Evolutionary conservation across 2,888 invertebrate species (phyloP), one percentile per base, ranked within the genome.

Genomic region (Tanaodytes sp.): DNA sequence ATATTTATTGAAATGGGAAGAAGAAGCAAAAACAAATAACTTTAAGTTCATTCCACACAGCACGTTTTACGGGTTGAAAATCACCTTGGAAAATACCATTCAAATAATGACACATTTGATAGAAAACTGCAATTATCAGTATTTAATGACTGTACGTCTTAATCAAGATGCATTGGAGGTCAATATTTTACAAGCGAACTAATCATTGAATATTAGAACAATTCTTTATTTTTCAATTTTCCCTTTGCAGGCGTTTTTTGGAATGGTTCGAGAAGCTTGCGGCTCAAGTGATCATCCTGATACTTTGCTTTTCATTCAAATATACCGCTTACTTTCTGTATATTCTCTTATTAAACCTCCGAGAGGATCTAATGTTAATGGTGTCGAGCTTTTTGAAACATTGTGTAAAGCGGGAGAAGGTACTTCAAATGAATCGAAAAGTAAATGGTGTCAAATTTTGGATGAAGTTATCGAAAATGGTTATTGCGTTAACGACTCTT

Each of bases 301-400:
- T 58, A 36, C 70, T 5, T 42, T 27, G 1, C 39, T 70, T 6
- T 73, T 73, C 45, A 57, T 52, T 1, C 70, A 76, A 73, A 63
- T 73, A 6, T 73, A 49, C 40, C 58, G 72, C 4, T 40, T 75
- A 4, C 14, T 73, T 3, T 62, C 62, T 12, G 43, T 64, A 15
- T 76, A 73, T 49, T 75, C 72, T 6, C 39, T 74, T 12, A 59
- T 71, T 1, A 74, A 70, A 18, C 73, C 73, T n/a, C 70, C 69
- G 14, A 71, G 54, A 58, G 71, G 74, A 5, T 61, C 57, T 8
- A 73, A 75, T 37, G 70, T 75, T 6, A 8, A 27, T 5, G 43
- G 43, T 6, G n/a, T n/a, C n/a, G n/a, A n/a, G n/a, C n/a, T n/a
- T n/a, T n/a, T n/a, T n/a, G n/a, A n/a, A n/a, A n/a, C n/a, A n/a